Evolutionary conservation across 2,888 invertebrate species (phyloP), one percentile per base, ranked within the genome.

Genomic region (Stenchaetothrips biformis): DNA sequence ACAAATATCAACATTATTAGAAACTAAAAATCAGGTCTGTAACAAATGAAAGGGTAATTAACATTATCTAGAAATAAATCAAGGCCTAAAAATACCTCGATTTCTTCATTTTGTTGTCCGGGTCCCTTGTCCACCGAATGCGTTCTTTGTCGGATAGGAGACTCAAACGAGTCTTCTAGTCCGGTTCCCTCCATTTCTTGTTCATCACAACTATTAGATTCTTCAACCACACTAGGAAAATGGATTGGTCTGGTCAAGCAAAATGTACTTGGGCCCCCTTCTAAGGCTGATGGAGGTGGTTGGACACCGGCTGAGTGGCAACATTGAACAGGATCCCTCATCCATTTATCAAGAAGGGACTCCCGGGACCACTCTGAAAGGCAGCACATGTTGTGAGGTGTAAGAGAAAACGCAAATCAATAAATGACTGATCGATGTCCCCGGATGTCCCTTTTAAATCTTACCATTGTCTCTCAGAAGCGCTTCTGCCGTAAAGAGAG

Each of bases 401-500:
- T 48, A 16, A 62, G 21, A n/a, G 77, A 37, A 78, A 48, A 25
- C 21, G 47, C n/a, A 53, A n/a, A 53, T n/a, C 47, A 80, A 78
- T 16, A 27, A 77, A 77, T 59, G 25, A 21, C 79, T 27, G n/a
- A 25, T 80, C 7, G 3, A 67, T 77, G 18, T 37, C 48, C 13
- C 16, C 16, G 48, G 27, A 49, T 7, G 37, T 4, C 49, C 49
- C 25, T 21, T 25, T 53, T n/a, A 48, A 25, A 62, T 83, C 85
- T 84, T 85, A 92, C 92, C 92, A 86, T 92, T 90, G 84, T 92
- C 90, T 82, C 92, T 85, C 47, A 92, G 87, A 78, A 92, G 86
- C 49, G 92, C 92, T 86, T 92, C 92, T 49, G 92, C 92, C 80
- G 92, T 92, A 85, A 92, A 92, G 77, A 92, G 87, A 6, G 92